Base-by-base conservation (phyloP, 2,797 vertebrate species). In the Sorex maritimensis region DNA sequence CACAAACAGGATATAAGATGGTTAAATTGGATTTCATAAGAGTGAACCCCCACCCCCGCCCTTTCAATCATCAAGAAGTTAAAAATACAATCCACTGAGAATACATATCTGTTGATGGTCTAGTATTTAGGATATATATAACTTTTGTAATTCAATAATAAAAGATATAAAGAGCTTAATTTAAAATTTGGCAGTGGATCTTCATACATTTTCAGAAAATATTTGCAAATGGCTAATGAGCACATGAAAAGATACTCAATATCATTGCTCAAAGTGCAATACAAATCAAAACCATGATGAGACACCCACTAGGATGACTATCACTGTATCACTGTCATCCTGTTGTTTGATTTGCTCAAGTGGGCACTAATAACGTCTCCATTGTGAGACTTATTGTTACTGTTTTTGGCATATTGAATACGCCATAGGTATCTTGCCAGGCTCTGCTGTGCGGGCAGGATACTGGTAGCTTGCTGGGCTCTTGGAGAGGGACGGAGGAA, bases 251-350 rank as follows among this genome's bases (percentile, higher is more conserved):
- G 6, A 52, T 52, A 52, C 49, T 52, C 49, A 52, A 52, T 7
- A 52, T 52, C 49, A 52, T 52, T 52, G 49, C 49, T 52, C 49
- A 14, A 6, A 52, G 49, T 52, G 49, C 6, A 84, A 69, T 88
- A 38, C 8, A 84, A 82, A 87, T 86, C 28, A 81, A 79, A 90
- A 61, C 52, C n/a, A 34, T 30, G 68, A 3, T 81, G 34, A 94
- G 28, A 74, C 83, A 74, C 7, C 73, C 44, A 55, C 6, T n/a
- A 52, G 55, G 23, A 24, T 87, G 67, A 4, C 34, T 34, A 34
- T 34, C 34, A 34, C 34, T 34, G 34, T 34, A 34, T 34, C 34
- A 34, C 2, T 34, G 34, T 34, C 34, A 34, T 34, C 34, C 34
- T 34, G 34, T 34, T 34, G 34, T 34, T 34, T 34, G 34, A 34